Evolutionary conservation across 1,140 invertebrate species (phyloP), one percentile per base, ranked within the genome.

Genomic region (Subanguina moxae): DNA sequence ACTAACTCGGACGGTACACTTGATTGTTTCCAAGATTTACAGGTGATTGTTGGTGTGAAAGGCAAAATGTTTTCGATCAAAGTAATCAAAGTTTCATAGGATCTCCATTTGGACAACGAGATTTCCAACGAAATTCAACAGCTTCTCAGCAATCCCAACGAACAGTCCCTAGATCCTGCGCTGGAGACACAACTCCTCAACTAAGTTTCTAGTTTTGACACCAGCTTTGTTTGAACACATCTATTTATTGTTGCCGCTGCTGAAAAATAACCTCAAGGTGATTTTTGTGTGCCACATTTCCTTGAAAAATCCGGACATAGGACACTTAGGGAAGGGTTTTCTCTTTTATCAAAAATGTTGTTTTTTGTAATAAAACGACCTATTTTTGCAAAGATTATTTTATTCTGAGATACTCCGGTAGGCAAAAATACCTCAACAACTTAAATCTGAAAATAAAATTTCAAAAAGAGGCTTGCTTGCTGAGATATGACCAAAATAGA

Each of bases 61-160:
- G 1, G n/a, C 15, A 1, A 19, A 23, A 28, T 48, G 23, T 1
- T 43, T 23, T 8, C 21, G 7, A 11, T 43, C 21, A n/a, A n/a
- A 28, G 9, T 1, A n/a, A 52, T 46, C 15, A 17, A 62, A 38
- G 56, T 58, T 45, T 48, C 73, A 7, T 62, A 73, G 62, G 74
- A 71, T 46, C 21, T 76, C 11, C 66, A 71, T 30, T 30, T 76
- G 27, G 72, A 74, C 45, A 75, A 57, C 21, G 74, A 76, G 70
- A 74, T 65, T 48, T 27, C 76, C 45, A 75, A 57, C 21, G 74
- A 76, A 75, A 74, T 65, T 48, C 32, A 66, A 23, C 74, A 74
- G 38, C 57, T 76, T 32, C 43, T 75, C 32, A 71, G 38, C 15
- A 61, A 70, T 57, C 65, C 65, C 30, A 71, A 74, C 73, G 25